A percentile compares a stretch with the other conserved stretches of the same genome.
These are phyloP conservation scores for Corythoichthys intestinalis DNA, from an alignment of 2,113 vertebrate species.

Conservation along the genomic window DNA sequence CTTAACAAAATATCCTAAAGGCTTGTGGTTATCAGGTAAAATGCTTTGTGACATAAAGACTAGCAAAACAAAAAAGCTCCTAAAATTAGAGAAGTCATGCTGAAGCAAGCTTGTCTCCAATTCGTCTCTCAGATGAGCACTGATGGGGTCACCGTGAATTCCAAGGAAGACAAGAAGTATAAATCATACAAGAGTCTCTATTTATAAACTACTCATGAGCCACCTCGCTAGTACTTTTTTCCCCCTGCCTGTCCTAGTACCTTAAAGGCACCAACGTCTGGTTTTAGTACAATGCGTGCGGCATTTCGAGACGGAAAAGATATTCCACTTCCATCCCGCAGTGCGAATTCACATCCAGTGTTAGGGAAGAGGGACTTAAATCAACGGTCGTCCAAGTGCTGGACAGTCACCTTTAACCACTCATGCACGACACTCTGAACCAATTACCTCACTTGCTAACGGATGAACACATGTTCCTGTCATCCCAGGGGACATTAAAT, in stretches of 20 bases:
- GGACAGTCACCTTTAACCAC: neutral
- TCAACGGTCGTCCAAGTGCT: neutral
- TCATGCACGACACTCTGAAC: neutral
- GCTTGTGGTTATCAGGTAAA: neutral
- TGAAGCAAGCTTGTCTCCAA: slow-evolving; percentile 9
- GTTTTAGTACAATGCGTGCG: slow-evolving; percentile 17
- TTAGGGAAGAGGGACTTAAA: neutral
- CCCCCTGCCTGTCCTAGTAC: neutral
- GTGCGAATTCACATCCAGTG: neutral
- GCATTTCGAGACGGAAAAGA: neutral
- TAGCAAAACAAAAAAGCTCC: slow-evolving; percentile 21
- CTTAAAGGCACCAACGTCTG: neutral
- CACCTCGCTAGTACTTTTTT: neutral
- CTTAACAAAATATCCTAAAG: neutral
- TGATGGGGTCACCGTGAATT: slow-evolving; percentile 4
- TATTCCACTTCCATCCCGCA: neutral
- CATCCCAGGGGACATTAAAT: neutral
- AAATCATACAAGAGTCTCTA: slow-evolving; percentile 2
- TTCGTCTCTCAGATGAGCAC: slow-evolving; percentile 8
- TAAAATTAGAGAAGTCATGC: slow-evolving; percentile 31
- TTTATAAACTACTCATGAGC: slow-evolving; percentile 13
- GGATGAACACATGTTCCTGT: neutral
- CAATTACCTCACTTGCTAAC: neutral
- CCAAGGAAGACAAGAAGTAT: slow-evolving; percentile 8
- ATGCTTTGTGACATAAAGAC: neutral